Base-by-base conservation (phyloP, 2,113 vertebrate genomes). In the Rattus rattus region DNA sequence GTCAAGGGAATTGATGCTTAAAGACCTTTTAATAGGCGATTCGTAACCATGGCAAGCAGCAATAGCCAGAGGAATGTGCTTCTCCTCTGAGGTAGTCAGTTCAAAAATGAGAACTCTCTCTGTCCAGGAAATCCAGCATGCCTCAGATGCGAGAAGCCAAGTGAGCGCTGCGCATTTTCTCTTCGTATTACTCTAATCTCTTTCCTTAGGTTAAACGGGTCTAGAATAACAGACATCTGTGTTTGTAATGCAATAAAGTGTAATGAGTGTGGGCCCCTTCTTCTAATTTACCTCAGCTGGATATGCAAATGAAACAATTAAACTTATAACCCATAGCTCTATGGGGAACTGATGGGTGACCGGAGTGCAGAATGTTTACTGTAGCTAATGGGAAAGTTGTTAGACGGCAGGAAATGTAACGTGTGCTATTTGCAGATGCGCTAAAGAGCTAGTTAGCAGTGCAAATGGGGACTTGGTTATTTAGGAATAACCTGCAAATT, bases 221-320 rank as follows among this genome's bases (percentile, higher is more conserved):
- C 95, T 98, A 94, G 96, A 86, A 97, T 98, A 97, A 96, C 94
- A 98, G 96, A 92, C 54, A n/a, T 92, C 92, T 94, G 92, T 95
- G 97, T 97, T 96, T 1, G 0, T 90, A 96, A 97, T 97, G 97
- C 94, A 98, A 87, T 91, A 97, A 97, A 97, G 89, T 97, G 88
- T 96, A 96, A 98, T 92, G 97, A 98, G 96, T 96, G 69, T 94
- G 0, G 0, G 5, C 80, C 94, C 96, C 91, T 95, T 94, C 49
- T 96, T 76, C 97, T 98, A 90, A 98, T 98, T 96, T 96, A 92
- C 94, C 97, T 98, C 97, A 93, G 83, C 95, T 98, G 97, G 87
- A 73, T 98, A 97, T 98, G 97, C 97, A 98, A 98, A 98, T 97
- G 72, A 97, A 98, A 96, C 11, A 39, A 83, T 97, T 97, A 86